These are phyloP conservation scores for Anaspis maculata DNA, from an alignment of 2,888 invertebrate species.

Conservation along the genomic window DNA sequence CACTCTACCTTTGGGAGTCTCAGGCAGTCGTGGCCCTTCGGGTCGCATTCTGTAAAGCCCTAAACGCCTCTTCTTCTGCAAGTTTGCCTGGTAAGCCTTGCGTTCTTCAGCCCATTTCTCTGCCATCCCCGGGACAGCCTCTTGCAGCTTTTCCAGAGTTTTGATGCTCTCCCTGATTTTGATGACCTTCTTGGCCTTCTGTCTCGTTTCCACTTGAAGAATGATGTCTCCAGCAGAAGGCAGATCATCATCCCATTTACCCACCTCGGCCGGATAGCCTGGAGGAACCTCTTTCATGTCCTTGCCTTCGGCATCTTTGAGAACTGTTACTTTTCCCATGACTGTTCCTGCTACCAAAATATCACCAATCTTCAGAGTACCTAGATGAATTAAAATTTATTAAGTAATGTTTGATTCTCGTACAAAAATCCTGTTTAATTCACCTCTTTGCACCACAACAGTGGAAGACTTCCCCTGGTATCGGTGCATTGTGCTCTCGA, in stretches of 20 bases:
- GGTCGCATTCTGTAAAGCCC: conserved; percentile 51
- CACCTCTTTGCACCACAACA: conserved; percentile 64
- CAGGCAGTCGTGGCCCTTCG: conserved; percentile 53
- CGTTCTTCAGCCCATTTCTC: conserved; percentile 59
- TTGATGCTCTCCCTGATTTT: conserved; percentile 49
- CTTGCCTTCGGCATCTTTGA: conserved; percentile 71
- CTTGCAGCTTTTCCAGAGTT: conserved; percentile 53
- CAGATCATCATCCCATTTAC: conserved; percentile 89
- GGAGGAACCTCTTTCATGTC: conserved; percentile 63
- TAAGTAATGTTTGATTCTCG: not conserved
- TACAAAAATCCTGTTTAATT: not conserved
- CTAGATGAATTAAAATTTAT: conserved; percentile 35
- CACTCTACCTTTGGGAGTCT: conserved; percentile 38
- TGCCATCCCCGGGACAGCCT: conserved; percentile 54
- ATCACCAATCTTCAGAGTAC: conserved; percentile 70
- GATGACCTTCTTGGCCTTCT: conserved; percentile 32
- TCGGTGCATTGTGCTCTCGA: conserved; percentile 72
- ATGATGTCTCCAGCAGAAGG: conserved; percentile 80
- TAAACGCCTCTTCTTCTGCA: conserved; percentile 52
- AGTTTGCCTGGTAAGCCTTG: conserved; percentile 52
- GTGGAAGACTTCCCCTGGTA: conserved; percentile 74
- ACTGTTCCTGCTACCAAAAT: conserved; percentile 75
- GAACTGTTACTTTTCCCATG: conserved; percentile 74
- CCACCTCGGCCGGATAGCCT: conserved; percentile 72
- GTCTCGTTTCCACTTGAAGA: conserved; percentile 46